Conservation (phyloP, 2,113 vertebrate species). For the pig (Sus scrofa) region DNA sequence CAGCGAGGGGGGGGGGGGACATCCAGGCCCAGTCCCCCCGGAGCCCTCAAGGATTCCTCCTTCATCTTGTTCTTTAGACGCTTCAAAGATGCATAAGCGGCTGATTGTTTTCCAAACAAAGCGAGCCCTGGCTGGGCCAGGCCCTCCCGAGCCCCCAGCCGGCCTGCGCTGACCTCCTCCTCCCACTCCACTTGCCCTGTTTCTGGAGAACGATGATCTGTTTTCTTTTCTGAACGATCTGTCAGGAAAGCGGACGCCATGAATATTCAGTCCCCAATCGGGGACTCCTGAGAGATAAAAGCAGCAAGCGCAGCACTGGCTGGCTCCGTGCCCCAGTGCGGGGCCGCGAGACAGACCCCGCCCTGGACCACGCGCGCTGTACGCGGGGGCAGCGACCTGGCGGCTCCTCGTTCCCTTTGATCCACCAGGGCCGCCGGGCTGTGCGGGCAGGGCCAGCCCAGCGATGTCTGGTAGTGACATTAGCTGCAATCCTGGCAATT, state of each 20-base stretch:
- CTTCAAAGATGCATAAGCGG: slow-evolving; percentile 78
- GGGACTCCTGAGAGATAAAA: slow-evolving; percentile 68
- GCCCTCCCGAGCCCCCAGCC: background rate
- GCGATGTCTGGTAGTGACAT: background rate
- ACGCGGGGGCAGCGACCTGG: background rate
- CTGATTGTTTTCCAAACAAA: slow-evolving; percentile 86
- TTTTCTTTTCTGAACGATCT: slow-evolving; percentile 85
- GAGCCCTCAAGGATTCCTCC: slow-evolving; percentile 76
- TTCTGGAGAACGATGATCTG: slow-evolving; percentile 79
- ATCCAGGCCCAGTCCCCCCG: slow-evolving; percentile 60
- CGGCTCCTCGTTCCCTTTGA: background rate
- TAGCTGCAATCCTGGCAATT: background rate
- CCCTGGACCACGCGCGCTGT: background rate
- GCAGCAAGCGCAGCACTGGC: slow-evolving; percentile 57
- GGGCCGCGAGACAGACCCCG: background rate
- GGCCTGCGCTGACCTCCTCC: slow-evolving; percentile 23
- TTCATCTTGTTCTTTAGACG: slow-evolving; percentile 82
- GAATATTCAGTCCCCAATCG: slow-evolving; percentile 79
- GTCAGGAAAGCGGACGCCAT: slow-evolving; percentile 80
- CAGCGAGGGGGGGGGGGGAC: slow-evolving; percentile 77
- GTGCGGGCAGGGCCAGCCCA: background rate
- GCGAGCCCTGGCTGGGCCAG: slow-evolving; percentile 37
- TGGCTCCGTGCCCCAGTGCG: slow-evolving; percentile 21
- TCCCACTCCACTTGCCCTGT: slow-evolving; percentile 29
- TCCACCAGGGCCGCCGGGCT: too few species aligned